These are phyloP conservation scores for Morpho deidamia DNA, from an alignment of 2,888 invertebrate genomes.

Conservation along the genomic window DNA sequence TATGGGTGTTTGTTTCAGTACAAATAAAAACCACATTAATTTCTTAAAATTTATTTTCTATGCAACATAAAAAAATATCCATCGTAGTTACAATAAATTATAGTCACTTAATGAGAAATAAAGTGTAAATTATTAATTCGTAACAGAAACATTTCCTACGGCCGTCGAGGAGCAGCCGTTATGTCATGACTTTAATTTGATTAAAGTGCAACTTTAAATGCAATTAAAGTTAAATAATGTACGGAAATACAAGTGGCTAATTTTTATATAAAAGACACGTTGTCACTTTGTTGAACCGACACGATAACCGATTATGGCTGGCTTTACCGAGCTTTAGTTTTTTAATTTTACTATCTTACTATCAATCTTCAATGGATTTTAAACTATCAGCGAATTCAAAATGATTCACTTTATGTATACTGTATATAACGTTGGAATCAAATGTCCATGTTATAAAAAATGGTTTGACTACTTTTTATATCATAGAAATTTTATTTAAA, in stretches of 20 bases:
- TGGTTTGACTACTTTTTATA: too few relatives aligned
- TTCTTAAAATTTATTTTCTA: slow-evolving; percentile 79
- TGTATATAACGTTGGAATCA: too few relatives aligned
- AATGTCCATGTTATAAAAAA: too few relatives aligned
- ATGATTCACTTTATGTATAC: too few relatives aligned
- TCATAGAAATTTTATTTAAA: too few relatives aligned
- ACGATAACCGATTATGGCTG: background rate
- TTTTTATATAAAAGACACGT: slow-evolving; percentile 12
- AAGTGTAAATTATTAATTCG: slow-evolving; percentile 64
- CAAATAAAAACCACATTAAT: slow-evolving; percentile 43
- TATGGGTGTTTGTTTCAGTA: too few relatives aligned
- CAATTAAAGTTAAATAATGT: slow-evolving; percentile 2
- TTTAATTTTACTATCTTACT: too few relatives aligned
- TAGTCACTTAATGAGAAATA: slow-evolving; percentile 73
- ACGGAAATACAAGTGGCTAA: slow-evolving; percentile 3
- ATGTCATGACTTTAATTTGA: slow-evolving; percentile 44
- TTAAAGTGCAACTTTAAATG: slow-evolving; percentile 5
- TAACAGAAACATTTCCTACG: slow-evolving; percentile 49
- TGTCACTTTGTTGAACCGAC: background rate
- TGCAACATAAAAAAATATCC: slow-evolving; percentile 80
- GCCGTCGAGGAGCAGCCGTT: slow-evolving; percentile 29
- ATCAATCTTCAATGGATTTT: too few relatives aligned
- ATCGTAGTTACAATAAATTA: slow-evolving; percentile 78
- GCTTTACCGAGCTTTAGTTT: too few relatives aligned
- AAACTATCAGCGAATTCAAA: too few relatives aligned